Conservation (phyloP, 2,888 invertebrate genomes). For the Stratiomys singularior region DNA sequence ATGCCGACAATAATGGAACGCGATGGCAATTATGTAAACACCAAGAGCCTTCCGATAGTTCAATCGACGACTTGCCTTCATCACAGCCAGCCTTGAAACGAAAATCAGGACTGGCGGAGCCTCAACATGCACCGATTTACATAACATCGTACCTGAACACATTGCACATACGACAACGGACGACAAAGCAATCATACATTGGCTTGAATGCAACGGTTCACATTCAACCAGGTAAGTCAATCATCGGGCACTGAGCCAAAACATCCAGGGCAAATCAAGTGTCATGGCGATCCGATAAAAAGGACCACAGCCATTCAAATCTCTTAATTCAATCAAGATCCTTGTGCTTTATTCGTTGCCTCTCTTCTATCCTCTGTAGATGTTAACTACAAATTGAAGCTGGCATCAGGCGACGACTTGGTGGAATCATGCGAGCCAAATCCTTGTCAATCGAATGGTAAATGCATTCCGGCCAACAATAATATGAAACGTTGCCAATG, state of each 20-base stretch:
- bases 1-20: conserved; percentile 77
- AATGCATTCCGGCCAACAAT: conserved; percentile 70
- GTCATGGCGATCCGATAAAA: background rate
- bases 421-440: conserved; percentile 79
- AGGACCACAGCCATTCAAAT: conserved; percentile 24
- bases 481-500: conserved; percentile 75
- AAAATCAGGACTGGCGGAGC: conserved; percentile 57
- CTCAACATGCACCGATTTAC: conserved; percentile 65
- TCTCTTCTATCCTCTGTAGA: conserved; percentile 62
- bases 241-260: background rate
- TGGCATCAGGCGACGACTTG: conserved; percentile 70
- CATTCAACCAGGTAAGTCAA: conserved; percentile 69
- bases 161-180: conserved; percentile 70
- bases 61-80: conserved; percentile 17
- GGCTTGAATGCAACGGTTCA: conserved; percentile 73
- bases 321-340: background rate
- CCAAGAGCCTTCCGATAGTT: conserved; percentile 20
- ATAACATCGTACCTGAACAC: conserved; percentile 77
- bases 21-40: conserved; percentile 73
- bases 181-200: conserved; percentile 63
- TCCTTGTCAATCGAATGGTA: conserved; percentile 78
- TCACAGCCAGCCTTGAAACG: conserved; percentile 64
- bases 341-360: background rate
- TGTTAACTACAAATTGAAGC: conserved; percentile 72
- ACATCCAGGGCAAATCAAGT: background rate